Evolutionary conservation across 2,797 vertebrate genomes (phyloP).

Genomic region (Melanotaenia parkinsoni): DNA sequence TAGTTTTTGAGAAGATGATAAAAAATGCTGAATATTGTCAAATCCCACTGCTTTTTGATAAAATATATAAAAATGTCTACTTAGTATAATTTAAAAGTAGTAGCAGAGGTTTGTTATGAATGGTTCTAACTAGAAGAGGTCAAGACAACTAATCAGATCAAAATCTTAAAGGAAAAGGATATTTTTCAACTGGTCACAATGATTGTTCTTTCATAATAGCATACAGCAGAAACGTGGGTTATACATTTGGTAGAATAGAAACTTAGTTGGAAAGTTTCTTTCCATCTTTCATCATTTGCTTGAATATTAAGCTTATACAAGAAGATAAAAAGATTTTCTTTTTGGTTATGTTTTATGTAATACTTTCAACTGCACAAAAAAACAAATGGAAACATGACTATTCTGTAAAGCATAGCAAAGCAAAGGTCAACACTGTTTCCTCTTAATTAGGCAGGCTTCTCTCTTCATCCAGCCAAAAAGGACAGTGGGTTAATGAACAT

Average conservation of each 20-base stretch:
- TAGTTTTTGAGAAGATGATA: neutral
- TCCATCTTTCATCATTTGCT: no score
- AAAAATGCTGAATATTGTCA: neutral
- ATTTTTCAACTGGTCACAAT: neutral
- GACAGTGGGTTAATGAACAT: slow-evolving; percentile 58
- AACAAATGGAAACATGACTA: neutral
- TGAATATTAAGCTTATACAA: no score
- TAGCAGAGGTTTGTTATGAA: no score
- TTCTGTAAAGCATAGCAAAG: slow-evolving; percentile 10
- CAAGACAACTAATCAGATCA: neutral
- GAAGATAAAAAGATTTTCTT: neutral
- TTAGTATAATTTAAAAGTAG: no score
- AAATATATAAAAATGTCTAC: neutral
- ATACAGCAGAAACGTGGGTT: neutral
- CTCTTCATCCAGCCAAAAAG: slow-evolving; percentile 51
- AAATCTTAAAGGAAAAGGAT: no score
- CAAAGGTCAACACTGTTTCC: slow-evolving; percentile 29
- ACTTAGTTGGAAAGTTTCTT: neutral
- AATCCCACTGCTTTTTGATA: neutral
- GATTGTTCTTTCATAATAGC: neutral
- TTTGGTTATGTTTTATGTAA: neutral
- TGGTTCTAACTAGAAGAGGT: neutral
- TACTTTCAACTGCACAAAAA: neutral
- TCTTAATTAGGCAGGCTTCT: slow-evolving; percentile 44
- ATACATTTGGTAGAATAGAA: neutral